These are phyloP conservation scores for Sapayoa aenigma DNA, from an alignment of 2,113 vertebrate genomes.

Conservation along the genomic window DNA sequence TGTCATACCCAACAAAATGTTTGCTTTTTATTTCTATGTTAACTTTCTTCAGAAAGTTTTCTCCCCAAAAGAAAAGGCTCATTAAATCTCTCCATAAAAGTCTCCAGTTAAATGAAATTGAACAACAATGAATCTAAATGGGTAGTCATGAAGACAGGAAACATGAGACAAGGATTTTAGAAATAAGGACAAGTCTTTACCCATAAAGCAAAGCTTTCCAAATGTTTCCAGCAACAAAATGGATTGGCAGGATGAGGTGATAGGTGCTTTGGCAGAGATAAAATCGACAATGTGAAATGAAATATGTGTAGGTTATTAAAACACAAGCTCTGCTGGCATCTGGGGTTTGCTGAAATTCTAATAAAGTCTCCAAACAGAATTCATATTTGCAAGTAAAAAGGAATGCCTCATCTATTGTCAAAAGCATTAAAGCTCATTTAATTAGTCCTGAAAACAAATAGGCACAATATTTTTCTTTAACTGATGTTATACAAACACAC, in stretches of 20 bases:
- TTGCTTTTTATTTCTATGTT: neutral
- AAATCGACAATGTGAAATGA: slow-evolving; percentile 10
- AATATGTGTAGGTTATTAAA: slow-evolving; percentile 16
- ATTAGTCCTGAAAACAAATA: neutral
- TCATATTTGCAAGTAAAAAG: neutral
- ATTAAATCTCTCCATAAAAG: neutral
- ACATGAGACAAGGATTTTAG: neutral
- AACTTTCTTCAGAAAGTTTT: neutral
- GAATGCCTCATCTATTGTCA: neutral
- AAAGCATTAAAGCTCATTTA: neutral
- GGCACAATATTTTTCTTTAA: neutral
- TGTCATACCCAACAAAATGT: neutral
- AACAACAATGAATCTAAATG: neutral
- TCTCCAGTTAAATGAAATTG: neutral
- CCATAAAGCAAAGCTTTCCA: neutral
- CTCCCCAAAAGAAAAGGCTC: neutral
- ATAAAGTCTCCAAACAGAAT: slow-evolving; percentile 7
- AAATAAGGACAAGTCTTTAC: neutral
- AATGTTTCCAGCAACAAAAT: neutral
- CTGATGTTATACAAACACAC: neutral
- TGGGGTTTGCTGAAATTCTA: neutral
- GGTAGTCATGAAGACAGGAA: neutral
- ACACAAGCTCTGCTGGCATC: neutral
- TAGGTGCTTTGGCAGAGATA: neutral
- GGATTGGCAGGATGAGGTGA: neutral